Evolutionary conservation across 2,888 invertebrate species (phyloP), one percentile per base, ranked within the genome.

Genomic region (Conistra vaccinii): DNA sequence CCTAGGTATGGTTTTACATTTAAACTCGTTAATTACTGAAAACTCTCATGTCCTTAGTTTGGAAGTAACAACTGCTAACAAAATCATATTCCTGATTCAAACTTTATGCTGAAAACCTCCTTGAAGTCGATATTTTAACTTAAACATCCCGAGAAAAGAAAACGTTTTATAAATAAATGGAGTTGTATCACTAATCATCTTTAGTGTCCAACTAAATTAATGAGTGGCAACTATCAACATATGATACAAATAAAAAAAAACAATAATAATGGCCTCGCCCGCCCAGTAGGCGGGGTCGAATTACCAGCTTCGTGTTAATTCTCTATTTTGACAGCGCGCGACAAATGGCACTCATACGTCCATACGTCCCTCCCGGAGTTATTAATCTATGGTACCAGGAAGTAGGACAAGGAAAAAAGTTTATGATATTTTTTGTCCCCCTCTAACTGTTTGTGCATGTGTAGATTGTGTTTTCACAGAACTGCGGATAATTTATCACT

Each of bases 321-420:
- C 92, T 91, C 88, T 96, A 94, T 96, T 96, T 94, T 96, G 96
- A 96, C 96, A 96, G 91, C 90, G 83, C 89, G 83, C 93, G 96
- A 96, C 96, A 96, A 96, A 96, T 95, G 93, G 89, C 90, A 86
- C 84, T 90, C 92, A 91, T 91, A 93, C 90, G 91, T 92, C 89
- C 92, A 91, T 91, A 93, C 90, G 91, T 92, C 89, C 80, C 86
- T 73, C 83, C 82, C 80, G 80, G 73, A 73, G 85, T 92, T 91
- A 92, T 93, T 92, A 93, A 94, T 94, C 90, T 90, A 86, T 87
- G 51, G 76, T 93, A 93, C 93, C 91, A 91, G 93, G 94, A 94
- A 94, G 86, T 63, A 53, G 74, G 77, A 80, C 85, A 76, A 82
- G 89, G 89, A 89, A 91, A 90, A 90, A 89, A 85, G 85, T 87